Evolutionary conservation across 2,113 vertebrate species (phyloP), one percentile per base, ranked within the genome.

Genomic region (Eira barbara): DNA sequence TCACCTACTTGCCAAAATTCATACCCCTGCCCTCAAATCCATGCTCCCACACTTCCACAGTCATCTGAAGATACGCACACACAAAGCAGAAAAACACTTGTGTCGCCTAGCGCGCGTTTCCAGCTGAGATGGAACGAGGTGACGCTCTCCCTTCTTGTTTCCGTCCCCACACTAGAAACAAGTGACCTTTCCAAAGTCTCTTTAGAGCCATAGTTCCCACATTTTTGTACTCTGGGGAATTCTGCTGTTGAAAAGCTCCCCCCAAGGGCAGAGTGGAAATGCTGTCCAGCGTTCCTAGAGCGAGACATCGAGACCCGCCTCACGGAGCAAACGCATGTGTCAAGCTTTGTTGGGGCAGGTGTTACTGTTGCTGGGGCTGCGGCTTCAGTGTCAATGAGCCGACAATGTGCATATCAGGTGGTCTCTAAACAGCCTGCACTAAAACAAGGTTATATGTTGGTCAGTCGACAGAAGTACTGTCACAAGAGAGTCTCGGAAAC

Each of bases 81-180:
- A 13, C n/a, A 55, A 39, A 88, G 13, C 7, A n/a, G 14, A 9
- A 88, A 78, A 84, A 36, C 42, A 13, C 29, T 1, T 49, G 47
- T n/a, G 27, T 52, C 23, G 8, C 10, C 17, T 0, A 1, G 11
- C 42, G 1, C 15, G 6, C 0, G 1, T 42, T 80, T 15, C 59
- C 76, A 96, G 21, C 2, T 57, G 31, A 17, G n/a, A 25, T 34
- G 1, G 20, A 45, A 69, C 27, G 45, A 76, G 20, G 13, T 1
- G 14, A 39, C 1, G 0, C 12, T 67, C 34, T 69, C 31, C 12
- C 17, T 86, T 71, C 27, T 91, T 0, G 42, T 42, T 91, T 92
- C 27, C 10, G 5, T 27, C 91, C 52, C 52, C n/a, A 42, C 9
- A 4, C 63, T 87, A 25, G 47, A 59, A 59, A 52, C 31, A 61